Base-by-base conservation (phyloP, 2,797 vertebrate species). In the Vireo griseus region DNA sequence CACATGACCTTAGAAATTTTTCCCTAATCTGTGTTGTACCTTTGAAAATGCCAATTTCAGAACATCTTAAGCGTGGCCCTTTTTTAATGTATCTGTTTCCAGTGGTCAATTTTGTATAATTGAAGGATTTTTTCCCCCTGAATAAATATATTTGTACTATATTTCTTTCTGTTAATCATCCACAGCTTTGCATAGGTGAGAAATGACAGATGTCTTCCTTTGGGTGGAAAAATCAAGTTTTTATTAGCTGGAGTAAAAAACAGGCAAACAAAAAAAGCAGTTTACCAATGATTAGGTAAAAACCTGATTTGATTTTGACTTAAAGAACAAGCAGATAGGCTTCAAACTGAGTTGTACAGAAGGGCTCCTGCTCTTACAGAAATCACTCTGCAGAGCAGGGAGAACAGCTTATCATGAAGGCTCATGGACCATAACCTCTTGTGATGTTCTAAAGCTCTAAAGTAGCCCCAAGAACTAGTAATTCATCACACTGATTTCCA, bases 201-300 rank as follows among this genome's bases (percentile, higher is more conserved):
- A 91, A 82, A 87, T 37, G 44, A 62, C 55, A 89, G 48, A 45
- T 8, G 52, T 51, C 37, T 87, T 88, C 44, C 26, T 91, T 68
- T 19, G 11, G 24, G 40, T 62, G 13, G 25, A 25, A 86, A 79
- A 63, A 85, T 51, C 28, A 86, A 69, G 33, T n/a, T 47, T 68
- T 25, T 54, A 35, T 40, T 33, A 52, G 7, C 26, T 61, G 16
- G 13, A 59, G 29, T 3, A 2, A 31, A 51, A 31, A 18, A 16
- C 5, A 8, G 19, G 2, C 0, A 8, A 20, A 35, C 17, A 22
- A 28, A 48, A 37, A 31, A 7, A 1, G 1, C 12, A 17, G 5
- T 61, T 81, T 31, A 54, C 2, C 28, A 57, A 40, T 7, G 4
- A 37, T 29, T 63, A 63, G 35, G 18, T 22, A 84, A 86, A 88